Base-by-base conservation (phyloP, 2,797 vertebrate species). In the Pelodytes ibericus region DNA sequence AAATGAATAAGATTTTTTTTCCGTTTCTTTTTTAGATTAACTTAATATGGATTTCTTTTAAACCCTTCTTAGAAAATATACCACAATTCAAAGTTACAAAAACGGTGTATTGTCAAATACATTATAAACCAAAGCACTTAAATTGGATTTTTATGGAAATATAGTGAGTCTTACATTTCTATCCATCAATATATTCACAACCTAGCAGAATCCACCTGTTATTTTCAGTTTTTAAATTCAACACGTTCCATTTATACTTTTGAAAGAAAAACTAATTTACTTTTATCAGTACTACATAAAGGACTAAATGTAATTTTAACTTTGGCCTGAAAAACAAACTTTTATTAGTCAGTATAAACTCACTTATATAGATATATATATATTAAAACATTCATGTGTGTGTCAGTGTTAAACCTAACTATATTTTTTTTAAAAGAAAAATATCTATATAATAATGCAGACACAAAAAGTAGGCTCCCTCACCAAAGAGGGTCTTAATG, bases 141-240 rank as follows among this genome's bases (percentile, higher is more conserved):
- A 86, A 85, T 83, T 79, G 81, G 83, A 83, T 86, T 87, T 86
- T 81, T 73, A 87, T 87, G 82, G 82, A 84, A 86, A 84, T 87
- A 81, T 84, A 80, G 80, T 68, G 62, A 69, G 71, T 22, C 25
- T 83, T 1, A 0, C 82, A 75, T 83, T 84, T 72, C 71, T 61
- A 71, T 80, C 79, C 33, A 76, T 29, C 29, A 83, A 26, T 81
- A 82, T 80, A 79, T 77, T 62, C 73, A 76, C 80, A 79, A 73
- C 0, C 10, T 82, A 62, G 65, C 71, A 57, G 80, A 85, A 86
- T 79, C 62, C 15, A 3, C 78, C 16, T 71, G 82, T 79, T 80
- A 77, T 75, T 80, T 82, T 53, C 0, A 0, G 39, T 64, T 69
- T 82, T 85, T 10, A 83, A 81, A 83, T 53, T 53, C 49, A 53